These are phyloP conservation scores for Narcine bancroftii DNA, from an alignment of 2,113 vertebrate species.

Conservation along the genomic window DNA sequence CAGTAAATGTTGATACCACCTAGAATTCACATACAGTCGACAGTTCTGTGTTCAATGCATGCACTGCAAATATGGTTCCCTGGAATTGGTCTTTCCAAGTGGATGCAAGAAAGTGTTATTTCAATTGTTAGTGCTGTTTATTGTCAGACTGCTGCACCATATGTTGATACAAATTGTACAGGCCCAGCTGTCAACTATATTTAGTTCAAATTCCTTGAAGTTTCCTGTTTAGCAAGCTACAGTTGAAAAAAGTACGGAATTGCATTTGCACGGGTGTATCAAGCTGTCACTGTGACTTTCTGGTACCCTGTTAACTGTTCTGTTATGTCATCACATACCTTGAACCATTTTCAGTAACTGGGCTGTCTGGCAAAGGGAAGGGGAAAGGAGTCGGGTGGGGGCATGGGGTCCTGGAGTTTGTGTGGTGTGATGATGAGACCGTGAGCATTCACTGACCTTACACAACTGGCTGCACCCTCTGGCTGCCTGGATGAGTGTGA, in stretches of 20 bases:
- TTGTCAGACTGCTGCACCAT: not conserved
- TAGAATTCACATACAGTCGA: slow-evolving; percentile 1
- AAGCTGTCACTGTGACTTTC: not conserved
- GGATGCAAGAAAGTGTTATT: slow-evolving; percentile 3
- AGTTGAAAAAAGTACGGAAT: not conserved
- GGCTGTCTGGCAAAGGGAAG: no score
- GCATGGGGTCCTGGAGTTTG: no score
- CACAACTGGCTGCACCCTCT: no score
- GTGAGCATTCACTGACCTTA: no score
- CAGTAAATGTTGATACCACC: slow-evolving; percentile 24
- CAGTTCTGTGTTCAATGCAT: not conserved
- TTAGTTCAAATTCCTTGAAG: not conserved
- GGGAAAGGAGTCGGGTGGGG: no score
- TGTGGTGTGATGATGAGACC: no score
- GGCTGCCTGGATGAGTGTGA: no score
- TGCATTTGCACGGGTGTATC: not conserved
- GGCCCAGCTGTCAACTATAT: not conserved
- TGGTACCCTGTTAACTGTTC: not conserved
- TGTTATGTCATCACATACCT: no score
- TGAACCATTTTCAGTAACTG: not conserved
- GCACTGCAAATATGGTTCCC: not conserved
- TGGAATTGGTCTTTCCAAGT: not conserved
- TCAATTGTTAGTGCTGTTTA: not conserved
- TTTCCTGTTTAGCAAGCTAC: not conserved
- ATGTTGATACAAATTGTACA: not conserved